Evolutionary conservation across 35 echinoderm and acorn worm genomes (phyloP).

Genomic region (Apostichopus japonicus): DNA sequence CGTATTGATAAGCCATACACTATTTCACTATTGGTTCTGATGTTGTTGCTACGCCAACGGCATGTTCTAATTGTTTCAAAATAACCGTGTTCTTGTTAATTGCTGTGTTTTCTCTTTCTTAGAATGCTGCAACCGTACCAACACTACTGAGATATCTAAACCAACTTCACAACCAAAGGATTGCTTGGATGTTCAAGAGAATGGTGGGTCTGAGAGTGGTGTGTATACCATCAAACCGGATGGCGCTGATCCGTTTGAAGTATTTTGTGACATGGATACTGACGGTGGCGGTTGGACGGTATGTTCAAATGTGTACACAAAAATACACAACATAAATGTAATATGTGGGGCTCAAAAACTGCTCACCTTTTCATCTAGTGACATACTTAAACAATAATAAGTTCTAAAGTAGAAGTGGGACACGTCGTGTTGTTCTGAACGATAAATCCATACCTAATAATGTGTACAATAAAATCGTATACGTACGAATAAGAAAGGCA

Average conservation of each 20-base stretch:
- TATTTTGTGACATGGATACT: conserved; percentile 10
- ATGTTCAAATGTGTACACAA: not conserved
- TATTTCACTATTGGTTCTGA: not conserved
- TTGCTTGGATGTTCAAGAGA: conserved; percentile 4
- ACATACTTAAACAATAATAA: not conserved
- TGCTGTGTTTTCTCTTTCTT: not conserved
- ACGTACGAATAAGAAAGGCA: too few relatives aligned
- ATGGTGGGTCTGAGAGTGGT: not conserved
- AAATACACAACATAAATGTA: not conserved
- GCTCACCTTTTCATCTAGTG: not conserved
- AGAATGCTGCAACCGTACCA: not conserved
- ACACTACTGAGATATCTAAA: not conserved
- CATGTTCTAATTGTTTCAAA: not conserved
- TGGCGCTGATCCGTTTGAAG: not conserved
- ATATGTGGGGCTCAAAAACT: not conserved
- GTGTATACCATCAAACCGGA: not conserved
- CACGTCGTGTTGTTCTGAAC: too few relatives aligned
- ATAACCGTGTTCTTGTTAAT: not conserved
- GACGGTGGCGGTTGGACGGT: conserved; percentile 27
- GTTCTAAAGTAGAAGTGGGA: too few relatives aligned
- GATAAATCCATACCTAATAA: too few relatives aligned
- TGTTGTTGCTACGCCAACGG: not conserved
- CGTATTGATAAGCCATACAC: not conserved
- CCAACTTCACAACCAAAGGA: not conserved
- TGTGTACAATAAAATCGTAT: too few relatives aligned